Evolutionary conservation across 2,888 invertebrate genomes (phyloP).

Genomic region (Oscheius onirici): DNA sequence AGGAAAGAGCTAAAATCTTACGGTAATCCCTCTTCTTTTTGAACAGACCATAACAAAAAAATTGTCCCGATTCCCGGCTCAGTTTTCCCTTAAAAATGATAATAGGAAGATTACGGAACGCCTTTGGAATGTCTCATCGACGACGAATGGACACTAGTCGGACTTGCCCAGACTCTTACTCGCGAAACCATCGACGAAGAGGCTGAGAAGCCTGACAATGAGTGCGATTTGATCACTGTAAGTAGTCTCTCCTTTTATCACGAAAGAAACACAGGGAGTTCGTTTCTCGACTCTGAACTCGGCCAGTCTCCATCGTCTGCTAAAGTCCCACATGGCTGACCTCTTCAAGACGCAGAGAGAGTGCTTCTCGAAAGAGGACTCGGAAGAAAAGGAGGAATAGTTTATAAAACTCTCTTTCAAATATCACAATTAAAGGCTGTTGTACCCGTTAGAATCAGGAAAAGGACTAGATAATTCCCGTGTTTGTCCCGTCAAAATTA

Average conservation of each 20-base stretch:
- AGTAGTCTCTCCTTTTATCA: neutral
- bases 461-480: slow-evolving; percentile 16
- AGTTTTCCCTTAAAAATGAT: too few relatives aligned
- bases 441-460: slow-evolving; percentile 2
- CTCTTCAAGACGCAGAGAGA: neutral
- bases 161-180: slow-evolving; percentile 1
- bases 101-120: slow-evolving; percentile 16
- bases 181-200: neutral
- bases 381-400: slow-evolving; percentile 8
- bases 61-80: too few relatives aligned
- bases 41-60: too few relatives aligned
- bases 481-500: slow-evolving; percentile 6
- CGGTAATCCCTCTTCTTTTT: too few relatives aligned
- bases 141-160: slow-evolving; percentile 10
- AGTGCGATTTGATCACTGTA: slow-evolving; percentile 6
- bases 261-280: slow-evolving; percentile 1
- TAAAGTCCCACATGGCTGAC: neutral
- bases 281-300: slow-evolving; percentile 1
- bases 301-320: neutral
- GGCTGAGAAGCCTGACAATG: neutral
- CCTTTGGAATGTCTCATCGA: slow-evolving; percentile 15
- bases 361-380: neutral
- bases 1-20: too few relatives aligned
- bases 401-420: neutral
- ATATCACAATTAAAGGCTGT: neutral